A percentile compares a stretch with the other conserved stretches of the same genome.
Conservation (phyloP, 2,888 invertebrate species). For the Netelia virgata region DNA sequence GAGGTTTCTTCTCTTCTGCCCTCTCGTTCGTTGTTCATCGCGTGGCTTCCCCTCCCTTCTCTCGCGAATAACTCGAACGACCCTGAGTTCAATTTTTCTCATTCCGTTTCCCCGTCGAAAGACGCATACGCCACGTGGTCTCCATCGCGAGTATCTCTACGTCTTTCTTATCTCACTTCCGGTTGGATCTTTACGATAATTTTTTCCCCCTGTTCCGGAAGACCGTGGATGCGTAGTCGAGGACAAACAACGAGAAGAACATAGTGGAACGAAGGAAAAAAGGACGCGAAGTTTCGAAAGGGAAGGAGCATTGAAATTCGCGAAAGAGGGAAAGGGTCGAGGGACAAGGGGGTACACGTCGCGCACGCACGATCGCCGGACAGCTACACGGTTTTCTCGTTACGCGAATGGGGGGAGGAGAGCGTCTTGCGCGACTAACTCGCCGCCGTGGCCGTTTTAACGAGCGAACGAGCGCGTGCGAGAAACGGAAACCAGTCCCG, state of each 20-base stretch:
- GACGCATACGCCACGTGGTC: too few species aligned
- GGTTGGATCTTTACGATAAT: too few species aligned
- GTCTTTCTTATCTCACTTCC: background rate
- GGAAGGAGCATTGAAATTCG: constrained; percentile 3
- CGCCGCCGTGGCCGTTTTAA: constrained; percentile 70
- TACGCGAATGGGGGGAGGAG: constrained; percentile 54
- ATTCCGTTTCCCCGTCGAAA: background rate
- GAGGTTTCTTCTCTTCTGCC: too few species aligned
- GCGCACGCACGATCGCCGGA: constrained; percentile 35
- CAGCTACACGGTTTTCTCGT: constrained; percentile 64
- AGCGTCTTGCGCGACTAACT: constrained; percentile 63
- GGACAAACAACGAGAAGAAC: background rate
- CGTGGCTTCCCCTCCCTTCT: too few species aligned
- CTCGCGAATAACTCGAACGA: constrained; percentile 31
- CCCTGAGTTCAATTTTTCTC: constrained; percentile 25
- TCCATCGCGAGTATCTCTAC: background rate
- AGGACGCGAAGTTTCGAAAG: constrained; percentile 27
- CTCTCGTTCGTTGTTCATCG: too few species aligned
- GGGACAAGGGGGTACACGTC: background rate
- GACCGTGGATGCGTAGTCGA: background rate
- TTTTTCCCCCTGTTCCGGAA: background rate
- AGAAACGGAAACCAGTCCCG: constrained; percentile 81
- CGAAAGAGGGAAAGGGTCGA: constrained; percentile 9
- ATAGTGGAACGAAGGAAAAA: constrained; percentile 20
- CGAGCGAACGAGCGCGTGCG: constrained; percentile 72